Evolutionary conservation across 35 echinoderm and acorn worm species (phyloP).

Genomic region (Antedon bifida): DNA sequence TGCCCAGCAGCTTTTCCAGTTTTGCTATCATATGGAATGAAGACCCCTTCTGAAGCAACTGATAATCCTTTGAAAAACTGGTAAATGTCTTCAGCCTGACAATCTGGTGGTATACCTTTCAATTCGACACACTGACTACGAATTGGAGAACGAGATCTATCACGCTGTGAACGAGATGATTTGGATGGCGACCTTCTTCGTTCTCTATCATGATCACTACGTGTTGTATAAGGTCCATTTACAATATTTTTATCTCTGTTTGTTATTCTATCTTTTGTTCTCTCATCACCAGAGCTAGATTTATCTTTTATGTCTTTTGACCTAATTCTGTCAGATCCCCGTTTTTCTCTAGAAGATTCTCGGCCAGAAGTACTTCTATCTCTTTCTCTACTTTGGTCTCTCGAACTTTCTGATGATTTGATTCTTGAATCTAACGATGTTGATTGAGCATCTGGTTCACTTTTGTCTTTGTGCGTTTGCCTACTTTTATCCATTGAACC

Average conservation of each 20-base stretch:
- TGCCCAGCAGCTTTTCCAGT: constrained; percentile 27
- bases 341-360: neutral
- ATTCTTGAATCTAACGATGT: neutral
- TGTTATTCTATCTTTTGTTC: neutral
- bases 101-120: constrained; percentile 49
- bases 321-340: neutral
- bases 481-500: neutral
- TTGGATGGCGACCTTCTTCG: constrained; percentile 11
- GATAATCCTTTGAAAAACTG: constrained; percentile 61
- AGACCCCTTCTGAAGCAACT: constrained; percentile 31
- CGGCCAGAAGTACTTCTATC: neutral
- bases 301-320: neutral
- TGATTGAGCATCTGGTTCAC: neutral
- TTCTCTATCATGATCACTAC: neutral
- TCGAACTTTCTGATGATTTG: neutral
- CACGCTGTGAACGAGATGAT: constrained; percentile 1
- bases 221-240: neutral
- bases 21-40: constrained; percentile 23
- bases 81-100: constrained; percentile 30
- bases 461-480: neutral
- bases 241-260: neutral
- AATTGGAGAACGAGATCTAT: constrained; percentile 27
- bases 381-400: neutral
- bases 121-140: constrained; percentile 38
- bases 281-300: neutral